These are phyloP conservation scores for Alfaro cultratus DNA, from an alignment of 2,797 vertebrate genomes.

Conservation along the genomic window DNA sequence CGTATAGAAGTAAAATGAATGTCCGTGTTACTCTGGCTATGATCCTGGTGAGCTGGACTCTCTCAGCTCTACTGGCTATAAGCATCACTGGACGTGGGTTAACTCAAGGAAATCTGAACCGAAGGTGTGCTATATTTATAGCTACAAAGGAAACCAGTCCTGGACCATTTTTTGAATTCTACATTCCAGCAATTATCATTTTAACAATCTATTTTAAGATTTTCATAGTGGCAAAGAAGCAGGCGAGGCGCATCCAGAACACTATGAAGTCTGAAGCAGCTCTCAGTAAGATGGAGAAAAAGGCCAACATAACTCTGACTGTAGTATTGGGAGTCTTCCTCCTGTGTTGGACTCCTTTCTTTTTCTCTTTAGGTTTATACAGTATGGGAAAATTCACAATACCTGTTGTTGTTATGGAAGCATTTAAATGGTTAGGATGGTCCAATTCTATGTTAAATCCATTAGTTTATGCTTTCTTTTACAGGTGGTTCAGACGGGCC, in stretches of 20 bases:
- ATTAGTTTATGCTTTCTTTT: too few species aligned
- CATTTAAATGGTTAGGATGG: too few species aligned
- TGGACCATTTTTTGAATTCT: slow-evolving; percentile 72
- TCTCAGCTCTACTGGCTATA: slow-evolving; percentile 82
- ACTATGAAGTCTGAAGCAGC: neutral
- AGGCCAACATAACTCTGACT: slow-evolving; percentile 38
- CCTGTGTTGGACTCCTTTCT: slow-evolving; percentile 9
- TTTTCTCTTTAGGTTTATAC: neutral
- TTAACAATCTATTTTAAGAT: slow-evolving; percentile 76
- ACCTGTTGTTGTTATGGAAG: neutral
- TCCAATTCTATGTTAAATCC: too few species aligned
- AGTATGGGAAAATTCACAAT: neutral
- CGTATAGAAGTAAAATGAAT: too few species aligned
- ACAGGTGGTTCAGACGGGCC: neutral
- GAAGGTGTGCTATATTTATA: neutral
- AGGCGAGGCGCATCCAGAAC: slow-evolving; percentile 34
- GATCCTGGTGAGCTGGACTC: slow-evolving; percentile 75
- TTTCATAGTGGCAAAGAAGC: slow-evolving; percentile 21
- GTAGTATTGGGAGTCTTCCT: slow-evolving; percentile 40
- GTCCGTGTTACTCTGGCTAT: rapidly evolving
- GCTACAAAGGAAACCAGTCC: slow-evolving; percentile 38
- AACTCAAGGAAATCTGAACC: slow-evolving; percentile 52
- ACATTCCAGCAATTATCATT: slow-evolving; percentile 85
- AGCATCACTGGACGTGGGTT: slow-evolving; percentile 80
- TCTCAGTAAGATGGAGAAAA: slow-evolving; percentile 36